Evolutionary conservation across 2,888 invertebrate genomes (phyloP).

Genomic region (Trissolcus japonicus): DNA sequence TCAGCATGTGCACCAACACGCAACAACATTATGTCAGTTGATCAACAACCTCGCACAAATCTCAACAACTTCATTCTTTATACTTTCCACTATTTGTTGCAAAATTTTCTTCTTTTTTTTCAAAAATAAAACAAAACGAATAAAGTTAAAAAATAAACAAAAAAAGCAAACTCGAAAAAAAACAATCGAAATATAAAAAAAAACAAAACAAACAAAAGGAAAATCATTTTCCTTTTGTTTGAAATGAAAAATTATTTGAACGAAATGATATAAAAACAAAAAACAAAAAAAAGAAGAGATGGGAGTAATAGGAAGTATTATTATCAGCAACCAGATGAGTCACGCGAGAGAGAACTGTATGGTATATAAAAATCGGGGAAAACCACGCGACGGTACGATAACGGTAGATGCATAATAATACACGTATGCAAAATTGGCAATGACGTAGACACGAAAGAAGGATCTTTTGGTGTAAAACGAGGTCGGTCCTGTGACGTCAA

Average conservation of each 20-base stretch:
- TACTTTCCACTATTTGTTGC: background rate
- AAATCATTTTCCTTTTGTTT: no score
- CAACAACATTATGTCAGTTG: conserved; percentile 6
- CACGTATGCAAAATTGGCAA: conserved; percentile 9
- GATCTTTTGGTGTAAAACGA: conserved; percentile 46
- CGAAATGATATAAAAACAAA: background rate
- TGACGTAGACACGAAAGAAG: conserved; percentile 39
- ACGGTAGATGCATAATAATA: conserved; percentile 11
- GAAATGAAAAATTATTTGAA: background rate
- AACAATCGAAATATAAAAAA: no score
- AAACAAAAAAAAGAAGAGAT: no score
- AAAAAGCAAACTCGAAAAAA: background rate
- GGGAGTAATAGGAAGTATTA: background rate
- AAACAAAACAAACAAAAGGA: no score
- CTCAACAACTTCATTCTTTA: background rate
- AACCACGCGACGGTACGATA: conserved; percentile 18
- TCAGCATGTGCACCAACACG: background rate
- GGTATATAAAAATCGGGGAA: conserved; percentile 26
- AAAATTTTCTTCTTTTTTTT: background rate
- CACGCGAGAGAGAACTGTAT: conserved; percentile 4
- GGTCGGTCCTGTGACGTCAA: conserved; percentile 55
- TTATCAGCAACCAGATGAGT: conserved; percentile 19
- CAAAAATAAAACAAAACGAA: no score
- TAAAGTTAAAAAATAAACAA: background rate
- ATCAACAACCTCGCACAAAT: conserved; percentile 3